Evolutionary conservation across 2,113 vertebrate species (phyloP), one percentile per base, ranked within the genome.

Genomic region (Chloropsis hardwickii): DNA sequence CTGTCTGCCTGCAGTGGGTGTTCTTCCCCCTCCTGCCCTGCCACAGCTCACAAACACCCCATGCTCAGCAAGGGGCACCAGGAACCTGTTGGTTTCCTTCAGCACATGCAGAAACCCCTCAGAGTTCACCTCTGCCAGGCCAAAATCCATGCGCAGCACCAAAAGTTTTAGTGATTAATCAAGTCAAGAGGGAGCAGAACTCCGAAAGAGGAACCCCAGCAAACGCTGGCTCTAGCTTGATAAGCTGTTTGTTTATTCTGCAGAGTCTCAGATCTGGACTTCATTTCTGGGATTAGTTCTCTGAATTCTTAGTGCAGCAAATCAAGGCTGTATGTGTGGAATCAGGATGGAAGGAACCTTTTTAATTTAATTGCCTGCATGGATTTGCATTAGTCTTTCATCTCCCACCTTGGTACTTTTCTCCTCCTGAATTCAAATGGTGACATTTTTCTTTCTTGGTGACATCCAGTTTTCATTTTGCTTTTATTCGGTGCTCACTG

Each of bases 371-470:
- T 35, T 80, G 67, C 37, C 64, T 64, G 53, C 8, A 4, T 24
- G 60, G 47, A 78, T 90, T 90, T 94, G 71, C 74, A 77, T 83
- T 90, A 57, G 37, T 86, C 92, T 92, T 96, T 96, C 79, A 86
- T 86, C 90, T 96, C 58, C 56, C 37, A 64, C 72, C 71, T 39
- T 44, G 51, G 51, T 51, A n/a, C 35, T 77, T 73, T 60, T 48
- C 71, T 80, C 56, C 44, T 72, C 31, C 72, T 74, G 71, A 88
- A 90, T 73, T 58, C 67, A 51, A 73, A 65, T 18, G 8, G 37
- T 73, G 31, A 83, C 67, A 47, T 27, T 87, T 76, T 73, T 62
- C 56, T 66, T 58, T 74, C 56, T 51, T 21, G 44, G 57, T 66
- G 44, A 81, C 81, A 65, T 19, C 6, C 48, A 45, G 42, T 66